Evolutionary conservation across 2,113 vertebrate species (phyloP).

Genomic region (Colius striatus): DNA sequence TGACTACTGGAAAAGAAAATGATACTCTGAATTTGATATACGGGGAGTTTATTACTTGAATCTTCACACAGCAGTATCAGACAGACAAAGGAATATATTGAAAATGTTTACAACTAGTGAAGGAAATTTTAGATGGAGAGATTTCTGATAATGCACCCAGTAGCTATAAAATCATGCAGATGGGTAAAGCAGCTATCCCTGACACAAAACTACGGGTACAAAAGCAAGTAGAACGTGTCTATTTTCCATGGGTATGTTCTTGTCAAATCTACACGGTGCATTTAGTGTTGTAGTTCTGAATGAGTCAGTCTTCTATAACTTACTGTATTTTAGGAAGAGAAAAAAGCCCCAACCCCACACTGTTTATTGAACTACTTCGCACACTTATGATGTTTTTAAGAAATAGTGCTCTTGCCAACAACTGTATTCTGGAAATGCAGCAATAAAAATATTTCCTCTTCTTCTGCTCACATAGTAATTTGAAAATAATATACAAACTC

Average conservation of each 20-base stretch:
- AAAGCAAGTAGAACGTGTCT: not conserved
- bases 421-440: not conserved
- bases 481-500: slow-evolving; percentile 38
- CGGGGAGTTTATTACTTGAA: not conserved
- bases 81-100: not conserved
- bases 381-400: not conserved
- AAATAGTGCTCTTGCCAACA: slow-evolving; percentile 21
- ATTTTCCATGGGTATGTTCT: not conserved
- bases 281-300: not conserved
- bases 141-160: not conserved
- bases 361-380: not conserved
- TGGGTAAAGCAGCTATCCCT: not conserved
- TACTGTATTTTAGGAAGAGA: slow-evolving; percentile 35
- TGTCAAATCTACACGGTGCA: not conserved
- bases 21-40: not conserved
- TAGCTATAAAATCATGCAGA: not conserved
- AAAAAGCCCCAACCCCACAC: not conserved
- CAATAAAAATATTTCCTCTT: slow-evolving; percentile 52
- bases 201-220: not conserved
- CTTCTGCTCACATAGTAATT: slow-evolving; percentile 17
- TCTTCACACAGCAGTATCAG: not conserved
- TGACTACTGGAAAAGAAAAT: not conserved
- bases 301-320: not conserved
- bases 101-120: not conserved
- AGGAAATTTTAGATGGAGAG: not conserved